Evolutionary conservation across 2,888 invertebrate genomes (phyloP).

Genomic region (Teleiodes luculella): DNA sequence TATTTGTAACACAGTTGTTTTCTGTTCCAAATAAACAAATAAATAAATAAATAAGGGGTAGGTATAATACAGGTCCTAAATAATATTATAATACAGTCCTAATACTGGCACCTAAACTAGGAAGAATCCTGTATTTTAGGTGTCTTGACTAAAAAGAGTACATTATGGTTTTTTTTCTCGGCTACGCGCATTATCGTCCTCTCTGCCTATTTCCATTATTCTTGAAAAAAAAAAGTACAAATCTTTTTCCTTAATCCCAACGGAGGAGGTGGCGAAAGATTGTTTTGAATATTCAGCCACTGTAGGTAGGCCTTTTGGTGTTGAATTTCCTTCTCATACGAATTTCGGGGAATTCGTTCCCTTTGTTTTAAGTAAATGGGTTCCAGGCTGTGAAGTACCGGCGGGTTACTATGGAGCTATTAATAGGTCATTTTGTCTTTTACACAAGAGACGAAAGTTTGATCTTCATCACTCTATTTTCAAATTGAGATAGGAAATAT

Average conservation of each 20-base stretch:
- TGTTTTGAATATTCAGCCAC: constrained; percentile 54
- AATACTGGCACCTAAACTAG: too few relatives aligned
- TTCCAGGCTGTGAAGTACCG: not conserved
- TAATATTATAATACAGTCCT: too few relatives aligned
- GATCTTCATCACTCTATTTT: too few relatives aligned
- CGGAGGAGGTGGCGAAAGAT: constrained; percentile 32
- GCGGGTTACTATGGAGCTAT: too few relatives aligned
- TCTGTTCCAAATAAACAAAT: too few relatives aligned
- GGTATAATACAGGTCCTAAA: too few relatives aligned
- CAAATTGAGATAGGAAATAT: too few relatives aligned
- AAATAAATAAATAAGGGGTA: too few relatives aligned
- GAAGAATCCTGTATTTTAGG: too few relatives aligned
- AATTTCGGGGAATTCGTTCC: constrained; percentile 30
- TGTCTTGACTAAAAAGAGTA: constrained; percentile 27
- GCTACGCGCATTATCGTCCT: constrained; percentile 34
- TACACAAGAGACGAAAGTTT: too few relatives aligned
- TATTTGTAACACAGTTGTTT: too few relatives aligned
- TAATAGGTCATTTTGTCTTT: too few relatives aligned
- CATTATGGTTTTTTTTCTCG: constrained; percentile 32
- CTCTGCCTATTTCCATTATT: constrained; percentile 41
- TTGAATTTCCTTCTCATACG: constrained; percentile 28
- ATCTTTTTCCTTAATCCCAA: constrained; percentile 49
- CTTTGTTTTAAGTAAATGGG: constrained; percentile 30
- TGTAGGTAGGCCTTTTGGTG: constrained; percentile 30
- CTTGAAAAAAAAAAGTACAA: constrained; percentile 41